Evolutionary conservation across 2,888 invertebrate species (phyloP).

Genomic region (Abscondita cerata): DNA sequence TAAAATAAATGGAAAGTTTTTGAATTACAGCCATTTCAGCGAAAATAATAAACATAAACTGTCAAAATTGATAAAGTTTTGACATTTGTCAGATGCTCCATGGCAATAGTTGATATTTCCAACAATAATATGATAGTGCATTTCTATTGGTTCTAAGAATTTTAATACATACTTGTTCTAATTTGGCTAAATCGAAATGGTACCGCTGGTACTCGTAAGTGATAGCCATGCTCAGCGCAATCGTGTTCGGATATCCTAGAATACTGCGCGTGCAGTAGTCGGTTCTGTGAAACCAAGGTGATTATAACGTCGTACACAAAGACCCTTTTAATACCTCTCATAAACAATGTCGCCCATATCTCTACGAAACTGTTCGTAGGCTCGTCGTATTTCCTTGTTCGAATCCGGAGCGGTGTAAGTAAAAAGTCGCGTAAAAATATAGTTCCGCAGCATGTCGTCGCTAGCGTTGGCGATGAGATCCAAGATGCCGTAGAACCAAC

Average conservation of each 20-base stretch:
- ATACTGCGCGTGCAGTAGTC: constrained; percentile 56
- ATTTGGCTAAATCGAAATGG: constrained; percentile 50
- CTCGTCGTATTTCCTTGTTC: constrained; percentile 47
- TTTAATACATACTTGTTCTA: constrained; percentile 45
- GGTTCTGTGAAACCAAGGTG: constrained; percentile 44
- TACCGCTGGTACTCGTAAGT: constrained; percentile 53
- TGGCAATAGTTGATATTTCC: too few species aligned
- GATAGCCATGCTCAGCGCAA: constrained; percentile 53
- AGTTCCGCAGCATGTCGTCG: constrained; percentile 51
- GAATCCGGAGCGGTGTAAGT: constrained; percentile 54
- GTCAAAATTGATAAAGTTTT: too few species aligned
- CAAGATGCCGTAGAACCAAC: constrained; percentile 48
- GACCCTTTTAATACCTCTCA: constrained; percentile 42
- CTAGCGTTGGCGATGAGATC: constrained; percentile 49
- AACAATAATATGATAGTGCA: too few species aligned
- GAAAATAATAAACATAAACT: too few species aligned
- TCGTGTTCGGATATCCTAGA: constrained; percentile 46
- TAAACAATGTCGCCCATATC: constrained; percentile 42
- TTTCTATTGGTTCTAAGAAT: background rate
- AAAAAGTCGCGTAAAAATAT: constrained; percentile 52
- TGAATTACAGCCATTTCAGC: too few species aligned
- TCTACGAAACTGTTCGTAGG: constrained; percentile 50
- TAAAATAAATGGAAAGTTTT: too few species aligned
- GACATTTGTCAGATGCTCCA: too few species aligned
- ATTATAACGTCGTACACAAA: too few species aligned